These are phyloP conservation scores for Perognathus longimembris DNA, from an alignment of 2,113 vertebrate species.

Conservation along the genomic window DNA sequence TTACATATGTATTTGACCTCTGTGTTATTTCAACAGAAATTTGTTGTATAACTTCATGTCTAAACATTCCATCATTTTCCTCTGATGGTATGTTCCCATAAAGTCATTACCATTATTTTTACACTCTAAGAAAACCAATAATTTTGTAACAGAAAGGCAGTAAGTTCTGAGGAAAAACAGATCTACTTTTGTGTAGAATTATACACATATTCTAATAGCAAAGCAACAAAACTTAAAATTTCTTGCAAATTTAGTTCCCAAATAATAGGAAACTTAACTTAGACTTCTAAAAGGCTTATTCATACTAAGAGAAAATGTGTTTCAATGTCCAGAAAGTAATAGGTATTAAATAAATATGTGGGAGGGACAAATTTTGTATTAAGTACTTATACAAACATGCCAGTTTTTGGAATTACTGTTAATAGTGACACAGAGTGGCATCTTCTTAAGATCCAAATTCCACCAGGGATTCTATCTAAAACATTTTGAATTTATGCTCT, in stretches of 20 bases:
- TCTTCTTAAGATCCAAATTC: neutral
- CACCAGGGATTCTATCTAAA: conserved; percentile 20
- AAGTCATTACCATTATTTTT: conserved; percentile 8
- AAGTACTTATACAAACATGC: neutral
- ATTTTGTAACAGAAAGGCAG: neutral
- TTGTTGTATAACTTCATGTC: neutral
- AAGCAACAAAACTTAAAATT: conserved; percentile 8
- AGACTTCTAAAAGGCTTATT: conserved; percentile 17
- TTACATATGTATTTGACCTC: neutral
- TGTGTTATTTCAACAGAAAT: neutral
- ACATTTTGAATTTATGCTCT: conserved; percentile 20
- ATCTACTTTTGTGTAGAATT: neutral
- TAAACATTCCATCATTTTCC: neutral
- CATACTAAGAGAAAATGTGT: neutral
- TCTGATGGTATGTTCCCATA: neutral
- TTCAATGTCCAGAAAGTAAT: neutral
- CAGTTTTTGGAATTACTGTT: conserved; percentile 40
- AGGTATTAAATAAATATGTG: neutral
- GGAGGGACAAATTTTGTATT: conserved; percentile 1
- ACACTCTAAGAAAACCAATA: neutral
- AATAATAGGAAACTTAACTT: neutral
- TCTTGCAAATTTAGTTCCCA: neutral
- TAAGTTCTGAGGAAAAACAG: neutral
- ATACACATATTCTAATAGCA: neutral
- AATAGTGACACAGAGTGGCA: neutral